Evolutionary conservation across 1,140 invertebrate species (phyloP).

Genomic region (Aphidius gifuensis): DNA sequence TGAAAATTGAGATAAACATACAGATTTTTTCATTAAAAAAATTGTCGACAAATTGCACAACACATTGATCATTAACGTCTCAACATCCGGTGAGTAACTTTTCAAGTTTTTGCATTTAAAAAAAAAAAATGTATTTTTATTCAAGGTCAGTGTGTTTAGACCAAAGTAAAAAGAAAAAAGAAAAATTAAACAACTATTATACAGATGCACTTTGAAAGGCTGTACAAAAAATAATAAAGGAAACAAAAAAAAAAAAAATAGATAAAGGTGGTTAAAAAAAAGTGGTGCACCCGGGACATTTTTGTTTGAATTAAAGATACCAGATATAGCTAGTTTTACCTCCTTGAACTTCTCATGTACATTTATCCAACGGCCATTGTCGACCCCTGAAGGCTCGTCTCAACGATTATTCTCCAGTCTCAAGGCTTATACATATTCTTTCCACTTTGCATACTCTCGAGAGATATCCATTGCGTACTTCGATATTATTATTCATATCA

Average conservation of each 20-base stretch:
- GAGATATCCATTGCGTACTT: constrained; percentile 16
- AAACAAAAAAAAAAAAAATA: constrained; percentile 4
- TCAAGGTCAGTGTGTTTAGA: not conserved
- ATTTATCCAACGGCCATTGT: constrained; percentile 23
- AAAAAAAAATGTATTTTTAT: not conserved
- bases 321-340: constrained; percentile 20
- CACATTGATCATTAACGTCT: constrained; percentile 22
- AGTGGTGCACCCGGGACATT: constrained; percentile 11
- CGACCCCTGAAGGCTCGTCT: constrained; percentile 10
- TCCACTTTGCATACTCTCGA: constrained; percentile 23
- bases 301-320: constrained; percentile 23
- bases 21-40: constrained; percentile 21
- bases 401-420: constrained; percentile 19
- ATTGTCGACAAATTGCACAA: constrained; percentile 29
- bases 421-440: constrained; percentile 21
- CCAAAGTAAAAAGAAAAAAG: not conserved
- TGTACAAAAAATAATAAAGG: not conserved
- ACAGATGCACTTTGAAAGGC: no score
- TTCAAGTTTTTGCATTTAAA: constrained; percentile 19
- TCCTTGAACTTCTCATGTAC: not conserved
- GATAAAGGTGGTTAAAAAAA: constrained; percentile 5
- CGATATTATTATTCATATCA: constrained; percentile 22
- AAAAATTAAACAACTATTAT: not conserved
- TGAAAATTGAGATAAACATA: not conserved
- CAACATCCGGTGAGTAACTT: constrained; percentile 38